Evolutionary conservation across 23 tunicate genomes (phyloP).

Genomic region (Ciona savignyi): DNA sequence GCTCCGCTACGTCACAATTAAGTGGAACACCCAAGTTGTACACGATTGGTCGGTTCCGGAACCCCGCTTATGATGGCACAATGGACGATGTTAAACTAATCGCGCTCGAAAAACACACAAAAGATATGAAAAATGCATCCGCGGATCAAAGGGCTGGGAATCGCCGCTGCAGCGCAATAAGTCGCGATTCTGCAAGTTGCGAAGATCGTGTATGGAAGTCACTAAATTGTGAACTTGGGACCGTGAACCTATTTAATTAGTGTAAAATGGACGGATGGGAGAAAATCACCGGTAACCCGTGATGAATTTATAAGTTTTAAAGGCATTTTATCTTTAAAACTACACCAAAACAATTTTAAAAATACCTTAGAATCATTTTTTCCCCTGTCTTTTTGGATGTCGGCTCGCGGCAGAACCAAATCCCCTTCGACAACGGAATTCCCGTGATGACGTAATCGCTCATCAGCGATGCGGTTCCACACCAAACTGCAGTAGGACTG

Average conservation of each 20-base stretch:
- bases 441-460: constrained; percentile 12
- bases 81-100: neutral
- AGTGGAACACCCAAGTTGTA: constrained; percentile 1
- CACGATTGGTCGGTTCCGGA: constrained; percentile 1
- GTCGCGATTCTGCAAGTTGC: no score
- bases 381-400: neutral
- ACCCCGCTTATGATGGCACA: neutral
- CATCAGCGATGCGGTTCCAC: constrained; percentile 22
- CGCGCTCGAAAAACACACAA: constrained; percentile 1
- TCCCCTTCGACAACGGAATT: constrained; percentile 16
- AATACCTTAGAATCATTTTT: neutral
- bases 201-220: no score
- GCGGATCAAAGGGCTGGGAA: no score
- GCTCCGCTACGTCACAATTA: neutral
- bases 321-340: no score
- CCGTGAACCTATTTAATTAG: no score
- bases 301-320: no score
- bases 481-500: constrained; percentile 27
- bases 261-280: no score
- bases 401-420: constrained; percentile 3
- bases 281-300: no score
- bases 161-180: no score
- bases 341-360: no score
- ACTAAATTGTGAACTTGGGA: no score
- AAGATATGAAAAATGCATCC: no score